These are phyloP conservation scores for Lithosia quadra DNA, from an alignment of 2,888 invertebrate species.

Conservation along the genomic window DNA sequence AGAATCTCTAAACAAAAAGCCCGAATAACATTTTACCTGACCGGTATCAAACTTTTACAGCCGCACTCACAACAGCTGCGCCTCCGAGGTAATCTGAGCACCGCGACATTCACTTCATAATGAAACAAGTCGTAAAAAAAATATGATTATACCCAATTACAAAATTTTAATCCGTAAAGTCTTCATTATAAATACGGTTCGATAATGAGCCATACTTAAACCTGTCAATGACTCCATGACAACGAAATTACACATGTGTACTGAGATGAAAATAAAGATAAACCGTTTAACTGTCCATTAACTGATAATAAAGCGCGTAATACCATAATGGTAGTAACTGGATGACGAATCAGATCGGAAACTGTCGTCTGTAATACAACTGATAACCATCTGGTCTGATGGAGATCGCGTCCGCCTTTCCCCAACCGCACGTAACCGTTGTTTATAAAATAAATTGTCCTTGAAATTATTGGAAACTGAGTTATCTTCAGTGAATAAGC, in stretches of 20 bases:
- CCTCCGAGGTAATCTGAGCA: not conserved
- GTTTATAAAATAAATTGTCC: conserved; percentile 51
- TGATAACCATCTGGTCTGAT: conserved; percentile 47
- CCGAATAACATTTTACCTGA: not conserved
- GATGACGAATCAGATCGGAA: conserved; percentile 57
- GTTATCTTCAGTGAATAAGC: conserved; percentile 27
- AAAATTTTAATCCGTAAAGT: not conserved
- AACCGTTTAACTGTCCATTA: conserved; percentile 38
- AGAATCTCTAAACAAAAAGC: not conserved
- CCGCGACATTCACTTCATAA: not conserved
- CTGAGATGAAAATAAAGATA: conserved; percentile 42
- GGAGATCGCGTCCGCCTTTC: conserved; percentile 53
- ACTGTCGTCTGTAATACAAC: conserved; percentile 46
- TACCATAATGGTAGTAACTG: conserved; percentile 42
- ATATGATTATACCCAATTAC: not conserved
- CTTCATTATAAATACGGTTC: not conserved
- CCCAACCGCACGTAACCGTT: conserved; percentile 42
- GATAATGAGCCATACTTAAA: not conserved
- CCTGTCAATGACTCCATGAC: not conserved
- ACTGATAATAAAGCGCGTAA: conserved; percentile 44
- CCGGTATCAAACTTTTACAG: not conserved
- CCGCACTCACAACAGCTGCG: not conserved
- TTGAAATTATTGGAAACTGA: conserved; percentile 51
- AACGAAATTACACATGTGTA: not conserved
- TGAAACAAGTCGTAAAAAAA: not conserved